Base-by-base conservation (phyloP, 2,888 invertebrate genomes). In the Aspidiotus rigidus region DNA sequence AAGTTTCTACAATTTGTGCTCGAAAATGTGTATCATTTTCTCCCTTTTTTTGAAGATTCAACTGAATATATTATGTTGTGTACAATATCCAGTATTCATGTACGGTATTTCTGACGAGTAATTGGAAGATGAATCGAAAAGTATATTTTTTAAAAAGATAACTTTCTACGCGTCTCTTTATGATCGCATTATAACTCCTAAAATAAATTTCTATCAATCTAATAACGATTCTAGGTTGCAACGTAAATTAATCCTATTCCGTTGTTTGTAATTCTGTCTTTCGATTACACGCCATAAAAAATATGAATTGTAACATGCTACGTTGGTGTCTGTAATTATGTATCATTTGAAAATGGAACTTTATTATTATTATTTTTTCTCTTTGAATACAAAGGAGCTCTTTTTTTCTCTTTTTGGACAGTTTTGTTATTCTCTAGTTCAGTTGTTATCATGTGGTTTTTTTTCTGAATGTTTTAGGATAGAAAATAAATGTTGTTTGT, bases 401-500 rank as follows among this genome's bases (percentile, higher is more conserved):
- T 66, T 66, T 54, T 64, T 64, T 66, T 42, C 59, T 44, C 66
- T 41, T 56, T 40, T 13, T 28, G 39, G 39, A 66, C 44, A 66
- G 55, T 56, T 64, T 64, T 64, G 64, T 64, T 64, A 64, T 64
- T 64, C 42, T 55, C 40, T 64, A 64, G 57, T 57, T 66, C 49
- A 56, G 57, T 64, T 64, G 59, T 57, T 66, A 59, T 59, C 39
- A 10, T 49, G 49, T 49, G n/a, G 49, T 49, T 49, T 17, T 40
- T 59, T 66, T 57, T 66, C 59, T 66, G 57, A 57, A 66, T 66
- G 66, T 66, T 66, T 57, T 66, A 66, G 66, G 59, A 57, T 66
- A 66, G 66, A 60, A 66, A 66, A 66, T 66, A 66, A 59, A 66
- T 66, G 66, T 66, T 66, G 56, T 57, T 66, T 66, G 66, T 66